Conservation (phyloP, 2,797 vertebrate species). For the Gymnothorax reevesii region DNA sequence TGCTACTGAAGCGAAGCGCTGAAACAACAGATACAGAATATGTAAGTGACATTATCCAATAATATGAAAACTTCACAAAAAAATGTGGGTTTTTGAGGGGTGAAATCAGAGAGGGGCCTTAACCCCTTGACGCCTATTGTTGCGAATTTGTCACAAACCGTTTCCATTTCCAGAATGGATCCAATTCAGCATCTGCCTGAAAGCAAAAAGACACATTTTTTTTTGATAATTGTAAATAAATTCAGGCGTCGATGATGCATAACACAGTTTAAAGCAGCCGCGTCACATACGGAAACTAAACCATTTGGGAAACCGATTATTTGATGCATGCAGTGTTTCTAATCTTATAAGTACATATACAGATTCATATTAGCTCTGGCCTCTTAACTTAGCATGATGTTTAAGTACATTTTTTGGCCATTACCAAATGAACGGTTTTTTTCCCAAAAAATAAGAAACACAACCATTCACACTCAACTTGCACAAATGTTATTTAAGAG, state of each 20-base stretch:
- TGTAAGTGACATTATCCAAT: no score
- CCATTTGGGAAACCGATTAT: not conserved
- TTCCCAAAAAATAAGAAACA: not conserved
- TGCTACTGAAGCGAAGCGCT: no score
- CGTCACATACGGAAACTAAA: not conserved
- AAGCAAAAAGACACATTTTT: conserved; percentile 53
- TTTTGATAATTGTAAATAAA: conserved; percentile 37
- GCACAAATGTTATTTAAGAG: not conserved
- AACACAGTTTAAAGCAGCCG: conserved; percentile 8
- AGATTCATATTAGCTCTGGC: not conserved
- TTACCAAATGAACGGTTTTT: not conserved
- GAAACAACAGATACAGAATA: no score
- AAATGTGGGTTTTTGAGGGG: no score
- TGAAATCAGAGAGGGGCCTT: no score
- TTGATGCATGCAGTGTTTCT: not conserved
- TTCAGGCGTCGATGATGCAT: conserved; percentile 38
- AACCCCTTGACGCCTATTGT: no score
- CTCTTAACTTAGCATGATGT: not conserved
- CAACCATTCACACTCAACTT: not conserved
- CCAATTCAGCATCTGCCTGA: no score
- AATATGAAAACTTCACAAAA: no score
- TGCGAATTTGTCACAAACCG: no score
- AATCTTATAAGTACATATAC: not conserved
- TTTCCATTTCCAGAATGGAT: no score
- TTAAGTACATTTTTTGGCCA: not conserved